Evolutionary conservation across 2,113 vertebrate genomes (phyloP).

Genomic region (Arvicanthis niloticus): DNA sequence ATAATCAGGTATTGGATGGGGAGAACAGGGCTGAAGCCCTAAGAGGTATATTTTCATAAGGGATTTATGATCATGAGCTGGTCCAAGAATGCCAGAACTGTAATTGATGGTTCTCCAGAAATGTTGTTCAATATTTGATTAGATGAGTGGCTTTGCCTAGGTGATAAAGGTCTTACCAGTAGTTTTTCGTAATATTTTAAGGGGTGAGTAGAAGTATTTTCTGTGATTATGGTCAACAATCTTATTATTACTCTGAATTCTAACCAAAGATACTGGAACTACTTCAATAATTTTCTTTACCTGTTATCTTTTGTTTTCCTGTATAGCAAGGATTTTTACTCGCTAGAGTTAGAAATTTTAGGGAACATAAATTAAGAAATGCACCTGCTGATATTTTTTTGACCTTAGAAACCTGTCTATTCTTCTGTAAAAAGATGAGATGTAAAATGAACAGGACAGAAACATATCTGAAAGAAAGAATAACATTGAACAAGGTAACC

Average conservation of each 20-base stretch:
- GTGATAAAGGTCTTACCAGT: background rate
- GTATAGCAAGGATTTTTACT: background rate
- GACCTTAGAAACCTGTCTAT: background rate
- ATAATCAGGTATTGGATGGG: too few relatives aligned
- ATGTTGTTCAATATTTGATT: background rate
- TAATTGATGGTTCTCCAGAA: background rate
- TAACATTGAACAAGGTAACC: background rate
- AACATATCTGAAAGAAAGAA: background rate
- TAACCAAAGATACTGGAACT: background rate
- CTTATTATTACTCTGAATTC: background rate
- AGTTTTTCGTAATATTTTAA: background rate
- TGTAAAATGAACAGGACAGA: background rate
- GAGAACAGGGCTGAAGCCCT: too few relatives aligned
- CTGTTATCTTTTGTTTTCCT: background rate
- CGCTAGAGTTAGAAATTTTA: background rate
- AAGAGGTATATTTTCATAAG: background rate
- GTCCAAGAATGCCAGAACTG: background rate
- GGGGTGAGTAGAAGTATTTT: background rate
- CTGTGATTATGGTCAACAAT: background rate
- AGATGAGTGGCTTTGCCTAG: background rate
- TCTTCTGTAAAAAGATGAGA: background rate
- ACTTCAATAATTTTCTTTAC: background rate
- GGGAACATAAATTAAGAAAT: background rate
- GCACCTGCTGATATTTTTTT: background rate
- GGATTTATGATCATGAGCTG: background rate